Evolutionary conservation across 1,140 invertebrate species (phyloP).

Genomic region (Brachionus koreanus): DNA sequence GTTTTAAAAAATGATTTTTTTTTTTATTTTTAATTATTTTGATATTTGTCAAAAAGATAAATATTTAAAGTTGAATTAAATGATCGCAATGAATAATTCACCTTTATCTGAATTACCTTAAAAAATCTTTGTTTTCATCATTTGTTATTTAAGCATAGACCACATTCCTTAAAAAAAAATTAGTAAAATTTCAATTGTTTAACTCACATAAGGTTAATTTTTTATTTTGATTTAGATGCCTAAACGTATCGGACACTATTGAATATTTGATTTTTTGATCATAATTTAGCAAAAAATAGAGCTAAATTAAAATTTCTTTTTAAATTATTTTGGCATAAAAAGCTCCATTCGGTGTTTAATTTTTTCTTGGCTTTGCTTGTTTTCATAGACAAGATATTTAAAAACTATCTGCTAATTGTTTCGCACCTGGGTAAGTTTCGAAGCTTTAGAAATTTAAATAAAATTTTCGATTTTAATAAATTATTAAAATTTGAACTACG

Average conservation of each 20-base stretch:
- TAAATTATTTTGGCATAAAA: neutral
- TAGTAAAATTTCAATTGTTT: neutral
- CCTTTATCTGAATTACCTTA: neutral
- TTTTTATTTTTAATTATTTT: neutral
- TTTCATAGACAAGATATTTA: neutral
- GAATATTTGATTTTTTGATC: neutral
- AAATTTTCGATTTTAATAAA: neutral
- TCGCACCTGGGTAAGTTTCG: neutral
- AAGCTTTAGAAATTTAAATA: neutral
- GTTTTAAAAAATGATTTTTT: neutral
- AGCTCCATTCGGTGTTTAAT: neutral
- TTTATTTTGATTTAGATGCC: neutral
- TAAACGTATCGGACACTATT: neutral
- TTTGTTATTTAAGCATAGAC: neutral
- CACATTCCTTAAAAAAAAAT: neutral
- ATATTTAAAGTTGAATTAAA: neutral
- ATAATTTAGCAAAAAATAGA: neutral
- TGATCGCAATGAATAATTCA: constrained; percentile 5
- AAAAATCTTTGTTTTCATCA: neutral
- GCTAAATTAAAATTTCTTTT: too few species aligned
- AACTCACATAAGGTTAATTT: neutral
- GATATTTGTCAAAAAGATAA: neutral
- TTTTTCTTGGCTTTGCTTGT: neutral
- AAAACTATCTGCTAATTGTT: neutral
- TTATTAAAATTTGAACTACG: neutral